Percentiles rank a stretch among this genome's conserved stretches.
Conservation (phyloP, 2,797 vertebrate genomes). For the Australoheros facetus region DNA sequence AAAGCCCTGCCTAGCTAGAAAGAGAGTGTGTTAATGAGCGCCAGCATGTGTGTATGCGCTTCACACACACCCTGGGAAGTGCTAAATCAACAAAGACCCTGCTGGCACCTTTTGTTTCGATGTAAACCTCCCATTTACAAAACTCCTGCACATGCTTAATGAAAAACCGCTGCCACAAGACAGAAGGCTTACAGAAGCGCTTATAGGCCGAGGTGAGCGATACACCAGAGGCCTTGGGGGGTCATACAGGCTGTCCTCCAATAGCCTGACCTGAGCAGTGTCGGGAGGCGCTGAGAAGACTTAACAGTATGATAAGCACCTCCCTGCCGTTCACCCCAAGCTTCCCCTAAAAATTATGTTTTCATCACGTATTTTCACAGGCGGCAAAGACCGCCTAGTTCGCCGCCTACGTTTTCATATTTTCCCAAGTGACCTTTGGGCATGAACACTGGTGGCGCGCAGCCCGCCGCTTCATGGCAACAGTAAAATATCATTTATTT, state of each 20-base stretch:
- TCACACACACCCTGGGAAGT: constrained; percentile 33
- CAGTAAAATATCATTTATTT: fast-evolving
- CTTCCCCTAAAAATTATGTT: background rate
- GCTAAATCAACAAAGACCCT: constrained; percentile 54
- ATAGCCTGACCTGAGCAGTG: background rate
- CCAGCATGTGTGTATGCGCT: constrained; percentile 3
- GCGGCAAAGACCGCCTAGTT: fast-evolving
- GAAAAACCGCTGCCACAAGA: constrained; percentile 16
- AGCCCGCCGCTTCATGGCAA: no score
- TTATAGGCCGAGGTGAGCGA: constrained; percentile 21
- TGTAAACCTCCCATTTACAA: constrained; percentile 38
- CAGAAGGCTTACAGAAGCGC: background rate
- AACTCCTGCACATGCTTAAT: constrained; percentile 20
- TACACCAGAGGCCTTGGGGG: background rate
- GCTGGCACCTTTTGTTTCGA: constrained; percentile 54
- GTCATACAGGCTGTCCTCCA: background rate
- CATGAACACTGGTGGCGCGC: background rate
- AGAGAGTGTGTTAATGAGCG: constrained; percentile 10
- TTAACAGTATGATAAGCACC: background rate
- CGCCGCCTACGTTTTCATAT: fast-evolving
- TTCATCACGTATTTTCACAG: constrained; percentile 5
- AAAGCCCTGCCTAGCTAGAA: constrained; percentile 48
- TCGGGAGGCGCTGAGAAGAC: background rate
- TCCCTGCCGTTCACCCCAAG: background rate
- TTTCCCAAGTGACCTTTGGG: background rate